A percentile compares a stretch with the other conserved stretches of the same genome.
Evolutionary conservation across 1,140 invertebrate species (phyloP).

Genomic region (Meloidogyne exigua): DNA sequence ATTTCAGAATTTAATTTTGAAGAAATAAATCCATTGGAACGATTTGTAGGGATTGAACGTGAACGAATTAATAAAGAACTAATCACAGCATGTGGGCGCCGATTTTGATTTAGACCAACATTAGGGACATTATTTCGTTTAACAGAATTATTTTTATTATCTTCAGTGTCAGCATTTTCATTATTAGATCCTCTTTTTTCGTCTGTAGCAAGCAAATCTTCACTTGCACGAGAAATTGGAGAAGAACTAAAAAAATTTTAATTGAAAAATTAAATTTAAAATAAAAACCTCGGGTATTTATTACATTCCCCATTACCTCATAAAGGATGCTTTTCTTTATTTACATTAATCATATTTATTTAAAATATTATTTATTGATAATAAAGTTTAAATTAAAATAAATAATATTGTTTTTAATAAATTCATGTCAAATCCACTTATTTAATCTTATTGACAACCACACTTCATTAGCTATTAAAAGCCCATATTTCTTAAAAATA

Average conservation of each 20-base stretch:
- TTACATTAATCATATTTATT: no score
- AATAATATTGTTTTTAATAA: no score
- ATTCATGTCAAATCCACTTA: no score
- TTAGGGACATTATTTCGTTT: not conserved
- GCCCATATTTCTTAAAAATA: no score
- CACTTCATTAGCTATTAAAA: no score
- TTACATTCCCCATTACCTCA: no score
- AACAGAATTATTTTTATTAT: not conserved
- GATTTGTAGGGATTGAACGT: slow-evolving; percentile 22
- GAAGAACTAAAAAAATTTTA: slow-evolving; percentile 18
- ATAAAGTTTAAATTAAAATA: no score
- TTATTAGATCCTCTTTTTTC: not conserved
- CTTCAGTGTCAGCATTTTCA: not conserved
- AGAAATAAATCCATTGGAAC: slow-evolving; percentile 8
- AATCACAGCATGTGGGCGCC: slow-evolving; percentile 15
- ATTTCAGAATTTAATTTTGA: slow-evolving; percentile 12
- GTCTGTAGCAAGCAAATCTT: not conserved
- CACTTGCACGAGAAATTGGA: slow-evolving; percentile 18
- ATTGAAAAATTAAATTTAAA: slow-evolving; percentile 19
- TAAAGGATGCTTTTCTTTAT: no score
- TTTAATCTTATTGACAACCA: no score
- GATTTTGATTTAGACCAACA: slow-evolving; percentile 9
- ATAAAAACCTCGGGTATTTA: no score
- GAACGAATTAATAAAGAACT: slow-evolving; percentile 13
- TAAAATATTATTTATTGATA: no score